A percentile compares a stretch with the other conserved stretches of the same genome.
Evolutionary conservation across 2,888 invertebrate species (phyloP).

Genomic region (Chrysomela aeneicollis): DNA sequence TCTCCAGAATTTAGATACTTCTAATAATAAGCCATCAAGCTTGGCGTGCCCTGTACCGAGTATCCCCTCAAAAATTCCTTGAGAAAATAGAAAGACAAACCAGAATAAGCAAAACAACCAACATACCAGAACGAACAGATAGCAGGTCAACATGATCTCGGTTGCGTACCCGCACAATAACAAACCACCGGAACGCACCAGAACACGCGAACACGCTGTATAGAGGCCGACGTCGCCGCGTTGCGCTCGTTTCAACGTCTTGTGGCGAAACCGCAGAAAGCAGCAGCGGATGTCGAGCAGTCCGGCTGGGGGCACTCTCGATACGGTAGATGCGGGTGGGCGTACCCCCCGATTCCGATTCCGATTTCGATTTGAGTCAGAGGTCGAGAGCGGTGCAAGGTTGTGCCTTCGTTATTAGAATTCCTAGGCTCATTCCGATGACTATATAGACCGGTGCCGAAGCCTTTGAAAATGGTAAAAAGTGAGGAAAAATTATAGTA

Average conservation of each 20-base stretch:
- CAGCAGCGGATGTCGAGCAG: not conserved
- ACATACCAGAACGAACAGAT: constrained; percentile 39
- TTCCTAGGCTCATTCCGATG: constrained; percentile 20
- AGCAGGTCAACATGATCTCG: constrained; percentile 33
- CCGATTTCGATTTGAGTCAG: too few species aligned
- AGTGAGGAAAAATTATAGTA: too few species aligned
- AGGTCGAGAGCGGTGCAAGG: constrained; percentile 45
- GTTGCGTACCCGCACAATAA: constrained; percentile 7
- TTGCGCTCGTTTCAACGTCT: constrained; percentile 6
- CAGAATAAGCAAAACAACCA: not conserved
- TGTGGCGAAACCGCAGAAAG: constrained; percentile 12
- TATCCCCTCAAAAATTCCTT: too few species aligned
- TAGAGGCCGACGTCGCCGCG: constrained; percentile 14
- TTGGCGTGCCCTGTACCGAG: too few species aligned
- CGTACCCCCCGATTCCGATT: constrained; percentile 42
- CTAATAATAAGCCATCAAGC: too few species aligned
- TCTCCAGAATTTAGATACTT: too few species aligned
- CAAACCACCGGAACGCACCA: constrained; percentile 10
- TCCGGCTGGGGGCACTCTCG: constrained; percentile 32
- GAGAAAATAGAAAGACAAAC: too few species aligned
- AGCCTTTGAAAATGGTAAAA: too few species aligned
- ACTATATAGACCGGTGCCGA: too few species aligned
- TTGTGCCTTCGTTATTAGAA: constrained; percentile 35
- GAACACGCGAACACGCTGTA: constrained; percentile 12
- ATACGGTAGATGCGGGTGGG: constrained; percentile 43